A percentile compares a stretch with the other conserved stretches of the same genome.
Conservation (phyloP, 2,888 invertebrate genomes). For the Zhuqinia jingwanae region DNA sequence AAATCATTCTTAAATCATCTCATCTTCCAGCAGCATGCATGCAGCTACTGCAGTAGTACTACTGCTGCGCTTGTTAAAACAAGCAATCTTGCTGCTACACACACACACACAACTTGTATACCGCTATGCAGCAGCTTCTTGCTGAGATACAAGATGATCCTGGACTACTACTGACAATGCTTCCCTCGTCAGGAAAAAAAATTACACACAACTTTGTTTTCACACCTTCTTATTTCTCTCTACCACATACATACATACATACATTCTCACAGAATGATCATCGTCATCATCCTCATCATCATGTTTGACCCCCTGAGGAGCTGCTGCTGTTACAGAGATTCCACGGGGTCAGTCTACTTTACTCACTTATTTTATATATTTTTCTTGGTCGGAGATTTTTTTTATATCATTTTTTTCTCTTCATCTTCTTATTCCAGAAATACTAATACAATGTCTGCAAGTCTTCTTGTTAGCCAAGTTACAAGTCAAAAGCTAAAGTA, state of each 20-base stretch:
- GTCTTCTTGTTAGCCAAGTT: constrained; percentile 64
- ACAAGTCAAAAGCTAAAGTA: too few relatives aligned
- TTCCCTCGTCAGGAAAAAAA: constrained; percentile 13
- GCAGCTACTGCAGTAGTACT: not conserved
- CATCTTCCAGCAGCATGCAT: not conserved
- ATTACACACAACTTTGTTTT: constrained; percentile 69
- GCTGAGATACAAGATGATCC: not conserved
- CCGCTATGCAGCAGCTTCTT: not conserved
- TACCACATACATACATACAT: not conserved
- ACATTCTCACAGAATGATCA: not conserved
- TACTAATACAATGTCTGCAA: too few relatives aligned
- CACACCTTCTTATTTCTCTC: constrained; percentile 73
- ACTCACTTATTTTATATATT: too few relatives aligned
- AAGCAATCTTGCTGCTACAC: not conserved
- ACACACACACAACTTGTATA: not conserved
- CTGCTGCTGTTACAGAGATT: not conserved
- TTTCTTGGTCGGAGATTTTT: too few relatives aligned
- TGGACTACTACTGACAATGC: not conserved
- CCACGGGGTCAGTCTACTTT: constrained; percentile 72
- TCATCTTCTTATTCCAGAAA: too few relatives aligned
- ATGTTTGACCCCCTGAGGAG: constrained; percentile 71
- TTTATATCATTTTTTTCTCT: too few relatives aligned
- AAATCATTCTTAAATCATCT: constrained; percentile 25
- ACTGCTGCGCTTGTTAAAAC: constrained; percentile 18
- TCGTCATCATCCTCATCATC: not conserved